phyloP scores from a whole-genome alignment of 2,113 vertebrate genomes.

The Nothocercus nigrocapillus region DNA sequence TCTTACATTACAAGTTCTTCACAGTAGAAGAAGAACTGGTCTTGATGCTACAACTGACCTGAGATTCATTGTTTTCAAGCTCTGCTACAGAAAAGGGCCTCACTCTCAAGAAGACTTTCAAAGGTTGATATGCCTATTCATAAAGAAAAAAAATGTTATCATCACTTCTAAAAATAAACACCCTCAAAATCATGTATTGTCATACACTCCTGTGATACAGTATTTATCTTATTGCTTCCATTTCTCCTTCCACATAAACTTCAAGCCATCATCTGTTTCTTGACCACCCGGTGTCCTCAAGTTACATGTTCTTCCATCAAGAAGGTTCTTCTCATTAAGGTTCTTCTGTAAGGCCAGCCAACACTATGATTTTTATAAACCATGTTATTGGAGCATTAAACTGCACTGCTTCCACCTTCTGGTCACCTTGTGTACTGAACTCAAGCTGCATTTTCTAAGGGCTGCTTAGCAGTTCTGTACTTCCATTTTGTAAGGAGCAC shows the following conservation, averaged over 20 bases:
- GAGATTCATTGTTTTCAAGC: slow-evolving; percentile 77
- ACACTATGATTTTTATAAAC: neutral
- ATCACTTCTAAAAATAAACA: neutral
- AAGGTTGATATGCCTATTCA: slow-evolving; percentile 66
- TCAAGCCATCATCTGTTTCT: neutral
- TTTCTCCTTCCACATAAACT: neutral
- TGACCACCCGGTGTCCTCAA: neutral
- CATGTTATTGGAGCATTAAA: neutral
- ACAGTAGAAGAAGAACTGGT: neutral
- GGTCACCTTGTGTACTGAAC: neutral
- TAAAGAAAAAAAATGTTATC: neutral
- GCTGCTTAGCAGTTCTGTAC: neutral
- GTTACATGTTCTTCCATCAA: neutral
- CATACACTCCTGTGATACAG: neutral
- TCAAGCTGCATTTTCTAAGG: neutral
- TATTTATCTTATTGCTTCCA: neutral
- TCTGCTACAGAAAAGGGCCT: slow-evolving; percentile 85
- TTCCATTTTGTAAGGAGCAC: fast-evolving
- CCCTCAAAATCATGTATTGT: neutral
- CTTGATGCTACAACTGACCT: slow-evolving; percentile 77
- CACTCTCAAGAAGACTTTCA: slow-evolving; percentile 87
- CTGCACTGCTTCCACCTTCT: slow-evolving; percentile 62
- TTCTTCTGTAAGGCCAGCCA: neutral
- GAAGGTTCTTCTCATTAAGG: too few species aligned
- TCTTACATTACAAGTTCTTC: neutral